Conservation (phyloP, 2,888 invertebrate genomes). For the Drosophila crucigera region DNA sequence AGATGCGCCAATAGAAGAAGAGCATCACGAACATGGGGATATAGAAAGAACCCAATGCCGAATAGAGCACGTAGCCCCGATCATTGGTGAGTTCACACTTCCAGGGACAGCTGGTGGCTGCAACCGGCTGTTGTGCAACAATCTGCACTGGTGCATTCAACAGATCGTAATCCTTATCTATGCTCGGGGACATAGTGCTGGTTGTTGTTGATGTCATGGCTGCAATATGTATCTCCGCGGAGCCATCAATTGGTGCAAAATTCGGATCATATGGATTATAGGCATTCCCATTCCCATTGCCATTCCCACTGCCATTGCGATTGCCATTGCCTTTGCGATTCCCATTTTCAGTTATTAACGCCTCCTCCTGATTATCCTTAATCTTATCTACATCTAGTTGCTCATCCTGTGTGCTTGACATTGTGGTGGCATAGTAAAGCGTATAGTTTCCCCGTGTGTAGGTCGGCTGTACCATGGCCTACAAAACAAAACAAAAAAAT, state of each 20-base stretch:
- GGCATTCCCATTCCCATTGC: constrained; percentile 54
- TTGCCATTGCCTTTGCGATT: constrained; percentile 6
- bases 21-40: constrained; percentile 99
- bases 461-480: constrained; percentile 82
- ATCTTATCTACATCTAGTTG: constrained; percentile 84
- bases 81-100: constrained; percentile 97
- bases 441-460: constrained; percentile 85
- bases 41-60: constrained; percentile 98
- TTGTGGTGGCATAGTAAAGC: constrained; percentile 84
- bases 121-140: constrained; percentile 34
- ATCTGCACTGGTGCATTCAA: constrained; percentile 36
- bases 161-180: constrained; percentile 55
- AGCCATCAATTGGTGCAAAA: constrained; percentile 70
- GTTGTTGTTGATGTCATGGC: constrained; percentile 43
- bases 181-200: constrained; percentile 15
- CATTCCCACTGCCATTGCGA: constrained; percentile 14
- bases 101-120: constrained; percentile 89
- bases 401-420: constrained; percentile 74
- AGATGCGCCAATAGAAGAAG: constrained; percentile 99
- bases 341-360: constrained; percentile 16
- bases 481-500: constrained; percentile 27
- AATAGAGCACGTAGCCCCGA: constrained; percentile 98
- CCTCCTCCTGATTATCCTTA: constrained; percentile 53
- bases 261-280: constrained; percentile 82
- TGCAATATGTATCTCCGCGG: constrained; percentile 60